Percentiles rank a stretch among this genome's conserved stretches.
phyloP scores from a whole-genome alignment of 2,888 invertebrate species.

The Drosophila siamana region DNA sequence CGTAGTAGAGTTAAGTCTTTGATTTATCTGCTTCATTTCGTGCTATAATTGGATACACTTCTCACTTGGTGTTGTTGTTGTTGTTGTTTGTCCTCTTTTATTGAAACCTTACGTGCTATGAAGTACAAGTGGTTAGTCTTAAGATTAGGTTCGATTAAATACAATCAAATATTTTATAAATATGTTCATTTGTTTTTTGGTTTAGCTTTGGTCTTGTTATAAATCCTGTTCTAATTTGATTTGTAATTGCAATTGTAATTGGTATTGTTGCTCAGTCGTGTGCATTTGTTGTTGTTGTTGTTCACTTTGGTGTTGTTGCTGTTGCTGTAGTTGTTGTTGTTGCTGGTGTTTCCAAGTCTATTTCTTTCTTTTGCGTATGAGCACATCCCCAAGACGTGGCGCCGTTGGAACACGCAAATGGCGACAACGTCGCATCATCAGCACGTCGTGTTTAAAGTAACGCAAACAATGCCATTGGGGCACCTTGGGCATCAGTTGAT shows the following conservation, averaged over 20 bases:
- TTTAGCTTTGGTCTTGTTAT: slow-evolving; percentile 62
- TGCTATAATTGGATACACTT: neutral
- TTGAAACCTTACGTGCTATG: slow-evolving; percentile 72
- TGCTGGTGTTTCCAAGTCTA: slow-evolving; percentile 30
- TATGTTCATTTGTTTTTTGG: slow-evolving; percentile 22
- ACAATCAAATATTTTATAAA: slow-evolving; percentile 30
- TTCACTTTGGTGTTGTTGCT: slow-evolving; percentile 11
- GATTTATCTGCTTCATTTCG: neutral
- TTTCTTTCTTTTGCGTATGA: slow-evolving; percentile 74
- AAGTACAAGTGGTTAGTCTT: slow-evolving; percentile 77
- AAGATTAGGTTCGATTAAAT: slow-evolving; percentile 46
- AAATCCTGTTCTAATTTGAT: slow-evolving; percentile 64
- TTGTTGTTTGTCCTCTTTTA: slow-evolving; percentile 38
- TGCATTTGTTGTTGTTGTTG: slow-evolving; percentile 47
- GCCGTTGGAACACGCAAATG: slow-evolving; percentile 88
- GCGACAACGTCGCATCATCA: slow-evolving; percentile 90
- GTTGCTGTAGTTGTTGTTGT: too few species aligned
- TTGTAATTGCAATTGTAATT: slow-evolving; percentile 58
- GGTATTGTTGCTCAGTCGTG: slow-evolving; percentile 68
- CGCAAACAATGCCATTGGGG: slow-evolving; percentile 95
- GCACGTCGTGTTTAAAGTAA: slow-evolving; percentile 90
- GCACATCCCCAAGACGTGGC: slow-evolving; percentile 78
- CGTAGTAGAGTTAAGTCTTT: neutral
- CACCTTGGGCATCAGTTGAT: slow-evolving; percentile 90
- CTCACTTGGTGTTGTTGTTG: neutral